Percentiles rank a stretch among this genome's conserved stretches.
phyloP scores from a whole-genome alignment of 2,888 invertebrate genomes.

The Platycheirus albimanus region DNA sequence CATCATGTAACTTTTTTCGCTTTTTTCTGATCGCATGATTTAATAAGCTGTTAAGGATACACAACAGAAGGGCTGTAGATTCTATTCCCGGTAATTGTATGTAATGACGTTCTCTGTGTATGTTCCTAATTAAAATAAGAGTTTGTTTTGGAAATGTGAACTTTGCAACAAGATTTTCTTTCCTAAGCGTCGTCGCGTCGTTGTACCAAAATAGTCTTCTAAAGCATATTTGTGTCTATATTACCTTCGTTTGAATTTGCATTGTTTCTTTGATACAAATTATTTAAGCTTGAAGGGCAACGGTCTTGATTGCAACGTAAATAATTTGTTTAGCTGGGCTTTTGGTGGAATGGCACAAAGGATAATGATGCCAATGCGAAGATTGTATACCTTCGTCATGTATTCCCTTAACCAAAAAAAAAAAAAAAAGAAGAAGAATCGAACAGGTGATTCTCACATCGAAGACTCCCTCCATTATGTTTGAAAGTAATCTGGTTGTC shows the following conservation, averaged over 20 bases:
- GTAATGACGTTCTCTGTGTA: conserved; percentile 49
- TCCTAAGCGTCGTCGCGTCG: conserved; percentile 13
- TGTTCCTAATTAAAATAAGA: conserved; percentile 51
- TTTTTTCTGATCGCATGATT: conserved; percentile 61
- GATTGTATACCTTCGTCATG: conserved; percentile 28
- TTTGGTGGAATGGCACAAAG: conserved; percentile 27
- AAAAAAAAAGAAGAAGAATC: conserved; percentile 9
- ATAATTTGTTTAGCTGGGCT: conserved; percentile 17
- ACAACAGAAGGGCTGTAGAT: conserved; percentile 53
- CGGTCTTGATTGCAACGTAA: conserved; percentile 35
- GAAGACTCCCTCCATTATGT: conserved; percentile 20
- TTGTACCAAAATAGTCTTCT: conserved; percentile 13
- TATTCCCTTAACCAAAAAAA: conserved; percentile 5
- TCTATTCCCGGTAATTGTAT: conserved; percentile 59
- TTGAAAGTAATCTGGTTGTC: conserved; percentile 68
- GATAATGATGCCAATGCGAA: conserved; percentile 46
- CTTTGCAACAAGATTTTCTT: conserved; percentile 25
- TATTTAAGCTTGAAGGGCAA: conserved; percentile 20
- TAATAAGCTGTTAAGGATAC: conserved; percentile 72
- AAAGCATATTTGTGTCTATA: conserved; percentile 14
- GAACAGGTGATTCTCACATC: conserved; percentile 56
- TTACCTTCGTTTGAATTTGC: conserved; percentile 28
- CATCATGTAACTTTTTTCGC: conserved; percentile 14
- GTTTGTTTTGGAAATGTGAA: conserved; percentile 48
- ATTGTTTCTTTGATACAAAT: conserved; percentile 21